Percentiles rank a stretch among this genome's conserved stretches.
phyloP scores from a whole-genome alignment of 1,140 invertebrate species.

The Tetramorium simillimum region DNA sequence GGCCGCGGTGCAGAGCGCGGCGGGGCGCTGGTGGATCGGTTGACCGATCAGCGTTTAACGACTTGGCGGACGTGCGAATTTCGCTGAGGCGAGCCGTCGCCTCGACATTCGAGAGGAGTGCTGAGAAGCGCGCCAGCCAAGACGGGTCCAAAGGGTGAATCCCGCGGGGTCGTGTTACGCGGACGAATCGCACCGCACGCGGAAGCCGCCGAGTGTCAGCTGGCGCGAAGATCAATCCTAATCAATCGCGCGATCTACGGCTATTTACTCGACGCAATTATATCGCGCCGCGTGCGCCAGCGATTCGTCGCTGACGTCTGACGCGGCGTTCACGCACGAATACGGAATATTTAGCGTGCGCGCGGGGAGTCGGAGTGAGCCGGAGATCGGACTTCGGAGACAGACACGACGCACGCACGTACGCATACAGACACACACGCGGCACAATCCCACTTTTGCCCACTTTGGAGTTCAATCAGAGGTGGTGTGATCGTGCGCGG shows the following conservation, averaged over 20 bases:
- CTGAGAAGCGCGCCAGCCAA: no score
- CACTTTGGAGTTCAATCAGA: constrained; percentile 20
- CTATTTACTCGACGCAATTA: not conserved
- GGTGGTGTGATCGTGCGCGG: constrained; percentile 46
- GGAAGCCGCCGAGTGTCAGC: not conserved
- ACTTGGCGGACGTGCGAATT: not conserved
- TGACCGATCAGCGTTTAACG: not conserved
- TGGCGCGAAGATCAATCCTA: not conserved
- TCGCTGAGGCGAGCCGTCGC: not conserved
- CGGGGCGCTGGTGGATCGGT: not conserved
- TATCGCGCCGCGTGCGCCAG: no score
- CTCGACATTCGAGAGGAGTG: no score
- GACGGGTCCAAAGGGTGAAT: not conserved
- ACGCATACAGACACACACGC: not conserved
- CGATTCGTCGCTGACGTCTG: not conserved
- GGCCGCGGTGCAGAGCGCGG: not conserved
- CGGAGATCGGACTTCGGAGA: no score
- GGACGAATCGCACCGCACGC: no score
- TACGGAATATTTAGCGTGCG: not conserved
- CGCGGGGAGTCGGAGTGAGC: no score
- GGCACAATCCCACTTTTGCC: not conserved
- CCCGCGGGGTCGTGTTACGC: not conserved
- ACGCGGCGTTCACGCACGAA: not conserved
- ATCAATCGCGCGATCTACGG: not conserved
- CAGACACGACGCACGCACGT: no score